A percentile compares a stretch with the other conserved stretches of the same genome.
phyloP scores from a whole-genome alignment of 2,113 vertebrate genomes.

The Emydura subglobosa region DNA sequence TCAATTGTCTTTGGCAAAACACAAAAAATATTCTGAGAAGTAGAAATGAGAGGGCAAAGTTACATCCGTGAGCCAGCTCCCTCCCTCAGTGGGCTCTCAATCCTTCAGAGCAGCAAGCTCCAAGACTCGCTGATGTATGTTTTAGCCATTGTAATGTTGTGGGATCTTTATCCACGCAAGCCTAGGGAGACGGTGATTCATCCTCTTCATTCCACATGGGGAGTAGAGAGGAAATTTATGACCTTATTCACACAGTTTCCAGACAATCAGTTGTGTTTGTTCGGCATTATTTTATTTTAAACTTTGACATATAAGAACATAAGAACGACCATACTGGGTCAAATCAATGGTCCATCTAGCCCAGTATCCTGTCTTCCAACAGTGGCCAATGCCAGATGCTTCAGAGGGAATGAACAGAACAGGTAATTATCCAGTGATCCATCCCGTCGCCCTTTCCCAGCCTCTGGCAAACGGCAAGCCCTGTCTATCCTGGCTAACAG shows the following conservation, averaged over 20 bases:
- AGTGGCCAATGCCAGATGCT: too few species aligned
- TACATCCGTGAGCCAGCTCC: background rate
- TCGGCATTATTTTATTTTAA: background rate
- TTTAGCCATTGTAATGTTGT: background rate
- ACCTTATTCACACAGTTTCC: background rate
- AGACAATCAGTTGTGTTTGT: background rate
- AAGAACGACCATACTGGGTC: too few species aligned
- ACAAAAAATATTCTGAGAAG: background rate
- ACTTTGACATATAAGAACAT: background rate
- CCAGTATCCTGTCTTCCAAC: too few species aligned
- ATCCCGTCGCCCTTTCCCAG: too few species aligned
- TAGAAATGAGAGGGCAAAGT: background rate
- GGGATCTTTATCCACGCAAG: background rate
- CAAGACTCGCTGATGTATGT: background rate
- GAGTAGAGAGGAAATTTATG: background rate
- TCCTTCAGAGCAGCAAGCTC: background rate
- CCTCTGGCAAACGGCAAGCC: too few species aligned
- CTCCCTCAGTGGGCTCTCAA: background rate
- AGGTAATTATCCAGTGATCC: too few species aligned
- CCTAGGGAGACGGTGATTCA: background rate
- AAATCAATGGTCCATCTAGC: too few species aligned
- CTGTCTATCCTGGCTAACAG: too few species aligned
- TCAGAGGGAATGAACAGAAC: too few species aligned
- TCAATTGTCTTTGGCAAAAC: background rate
- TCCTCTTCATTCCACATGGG: background rate